Evolutionary conservation across 2,797 vertebrate species (phyloP), one percentile per base, ranked within the genome.

Genomic region (Myiotriccus ornatus): DNA sequence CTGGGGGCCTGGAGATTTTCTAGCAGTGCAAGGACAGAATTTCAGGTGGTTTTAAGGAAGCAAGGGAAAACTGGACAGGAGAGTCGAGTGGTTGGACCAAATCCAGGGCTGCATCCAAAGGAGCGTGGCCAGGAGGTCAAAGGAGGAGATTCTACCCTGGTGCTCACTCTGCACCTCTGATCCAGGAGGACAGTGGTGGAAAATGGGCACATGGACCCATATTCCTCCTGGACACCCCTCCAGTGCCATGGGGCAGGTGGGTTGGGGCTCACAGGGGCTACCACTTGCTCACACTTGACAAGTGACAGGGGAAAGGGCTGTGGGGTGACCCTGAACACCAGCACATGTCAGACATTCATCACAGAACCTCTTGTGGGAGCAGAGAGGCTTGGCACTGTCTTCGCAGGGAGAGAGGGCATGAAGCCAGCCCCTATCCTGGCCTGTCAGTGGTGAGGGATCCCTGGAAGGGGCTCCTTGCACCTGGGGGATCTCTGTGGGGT

Each of bases 241-340:
- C 49, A 35, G 49, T 0, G 2, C 56, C 4, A 4, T 10, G 24
- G 73, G n/a, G 30, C 11, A 20, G 41, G 7, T 34, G 34, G 73
- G 46, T 10, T 11, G 20, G 63, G 71, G 34, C 60, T 77, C 7
- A 2, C 34, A 41, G 46, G 30, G 34, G 28, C 76, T 39, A 28
- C 30, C 62, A 18, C 34, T 21, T 16, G 7, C 1, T 21, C 18
- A 13, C 15, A 2, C 27, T n/a, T 3, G 0, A 7, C 1, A 3
- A 59, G 32, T 65, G 52, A 37, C 10, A 1, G 9, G 24, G 46
- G 46, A 34, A 41, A 1, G 4, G 43, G 37, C 32, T 49, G 35
- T n/a, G 55, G 41, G 32, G 41, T n/a, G 53, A 37, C 57, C 39
- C 67, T 2, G 5, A 43, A n/a, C 2, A 5, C 6, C n/a, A 52